phyloP scores from a whole-genome alignment of 2,797 vertebrate genomes.

The Coregonus suidteri region DNA sequence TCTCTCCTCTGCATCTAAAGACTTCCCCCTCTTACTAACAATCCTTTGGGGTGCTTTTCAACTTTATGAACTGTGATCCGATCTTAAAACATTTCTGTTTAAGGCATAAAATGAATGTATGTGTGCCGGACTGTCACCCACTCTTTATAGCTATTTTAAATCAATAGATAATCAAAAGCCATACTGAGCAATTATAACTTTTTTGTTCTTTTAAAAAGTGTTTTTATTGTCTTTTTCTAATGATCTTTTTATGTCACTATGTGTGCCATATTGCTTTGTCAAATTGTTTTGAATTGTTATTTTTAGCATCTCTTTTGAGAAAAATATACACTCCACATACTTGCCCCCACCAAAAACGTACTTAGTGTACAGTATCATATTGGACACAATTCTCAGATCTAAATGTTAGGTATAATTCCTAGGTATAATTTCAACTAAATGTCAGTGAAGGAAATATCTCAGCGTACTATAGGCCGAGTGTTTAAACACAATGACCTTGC shows the following conservation, averaged over 20 bases:
- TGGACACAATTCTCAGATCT: not conserved
- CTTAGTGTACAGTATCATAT: not conserved
- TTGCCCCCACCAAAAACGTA: not conserved
- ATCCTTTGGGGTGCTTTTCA: slow-evolving; percentile 23
- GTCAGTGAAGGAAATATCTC: not conserved
- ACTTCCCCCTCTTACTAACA: slow-evolving; percentile 9
- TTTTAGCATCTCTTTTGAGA: slow-evolving; percentile 13
- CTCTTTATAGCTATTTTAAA: slow-evolving; percentile 23
- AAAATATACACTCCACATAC: not conserved
- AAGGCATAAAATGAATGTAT: slow-evolving; percentile 54
- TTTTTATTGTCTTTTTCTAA: slow-evolving; percentile 20
- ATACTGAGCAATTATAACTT: slow-evolving; percentile 55
- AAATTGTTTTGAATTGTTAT: slow-evolving; percentile 8
- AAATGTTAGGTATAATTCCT: not conserved
- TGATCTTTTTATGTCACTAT: slow-evolving; percentile 27
- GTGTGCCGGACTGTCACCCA: slow-evolving; percentile 16
- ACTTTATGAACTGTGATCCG: slow-evolving; percentile 49
- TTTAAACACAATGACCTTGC: not conserved
- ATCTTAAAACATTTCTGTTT: slow-evolving; percentile 35
- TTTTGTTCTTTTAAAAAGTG: slow-evolving; percentile 7
- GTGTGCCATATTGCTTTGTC: slow-evolving; percentile 24
- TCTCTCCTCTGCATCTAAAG: slow-evolving; percentile 3
- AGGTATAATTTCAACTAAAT: not conserved
- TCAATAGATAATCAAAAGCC: slow-evolving; percentile 14
- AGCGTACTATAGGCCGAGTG: not conserved